A percentile compares a stretch with the other conserved stretches of the same genome.
Conservation (phyloP, 2,113 vertebrate species). For the Semicossyphus pulcher region DNA sequence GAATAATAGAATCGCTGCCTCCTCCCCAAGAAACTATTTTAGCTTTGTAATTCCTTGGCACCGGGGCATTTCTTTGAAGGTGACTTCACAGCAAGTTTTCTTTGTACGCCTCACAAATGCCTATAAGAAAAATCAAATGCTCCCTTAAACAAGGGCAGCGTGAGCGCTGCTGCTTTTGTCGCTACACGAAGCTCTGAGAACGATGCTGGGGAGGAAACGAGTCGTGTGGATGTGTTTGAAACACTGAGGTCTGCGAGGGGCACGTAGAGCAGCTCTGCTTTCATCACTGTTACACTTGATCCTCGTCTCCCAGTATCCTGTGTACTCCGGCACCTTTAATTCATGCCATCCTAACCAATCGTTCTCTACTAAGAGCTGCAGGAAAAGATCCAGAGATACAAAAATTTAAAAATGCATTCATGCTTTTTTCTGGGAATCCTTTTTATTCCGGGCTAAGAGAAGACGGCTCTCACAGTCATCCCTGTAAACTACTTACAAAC, state of each 20-base stretch:
- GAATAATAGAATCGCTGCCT: constrained; percentile 85
- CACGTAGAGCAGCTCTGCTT: constrained; percentile 35
- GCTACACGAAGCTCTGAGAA: constrained; percentile 43
- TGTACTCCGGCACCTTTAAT: constrained; percentile 28
- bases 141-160: constrained; percentile 64
- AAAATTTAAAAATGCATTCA: constrained; percentile 3
- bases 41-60: constrained; percentile 82
- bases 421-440: not conserved
- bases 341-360: constrained; percentile 9
- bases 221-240: constrained; percentile 45
- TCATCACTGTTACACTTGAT: constrained; percentile 47
- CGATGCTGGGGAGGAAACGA: constrained; percentile 39
- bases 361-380: not conserved
- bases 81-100: constrained; percentile 82
- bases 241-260: constrained; percentile 29
- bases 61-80: constrained; percentile 83
- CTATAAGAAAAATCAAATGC: constrained; percentile 75
- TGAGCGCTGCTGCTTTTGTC: constrained; percentile 52
- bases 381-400: not conserved
- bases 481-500: not conserved
- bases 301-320: constrained; percentile 33
- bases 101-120: constrained; percentile 68
- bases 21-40: constrained; percentile 83
- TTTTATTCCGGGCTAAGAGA: not conserved
- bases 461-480: not conserved